phyloP scores from a whole-genome alignment of 2,113 vertebrate species.

The Cololabis saira region DNA sequence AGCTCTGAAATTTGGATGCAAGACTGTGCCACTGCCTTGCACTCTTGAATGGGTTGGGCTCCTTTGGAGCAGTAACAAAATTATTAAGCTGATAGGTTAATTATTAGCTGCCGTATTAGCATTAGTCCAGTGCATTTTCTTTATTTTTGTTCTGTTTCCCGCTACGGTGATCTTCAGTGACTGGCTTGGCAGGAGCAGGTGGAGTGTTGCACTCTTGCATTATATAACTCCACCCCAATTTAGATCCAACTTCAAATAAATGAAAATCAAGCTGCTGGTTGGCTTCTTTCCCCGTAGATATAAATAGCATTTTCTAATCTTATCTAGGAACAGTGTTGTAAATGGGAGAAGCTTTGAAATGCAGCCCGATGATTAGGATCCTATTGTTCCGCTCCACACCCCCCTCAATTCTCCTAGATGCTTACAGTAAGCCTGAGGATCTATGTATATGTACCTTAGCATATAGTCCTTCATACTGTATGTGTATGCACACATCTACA shows the following conservation, averaged over 20 bases:
- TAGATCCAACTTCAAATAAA: slow-evolving; percentile 82
- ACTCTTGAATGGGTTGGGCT: slow-evolving; percentile 41
- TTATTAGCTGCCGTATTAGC: slow-evolving; percentile 56
- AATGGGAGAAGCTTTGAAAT: slow-evolving; percentile 79
- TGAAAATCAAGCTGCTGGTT: slow-evolving; percentile 74
- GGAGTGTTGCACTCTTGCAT: slow-evolving; percentile 67
- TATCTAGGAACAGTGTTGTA: slow-evolving; percentile 80
- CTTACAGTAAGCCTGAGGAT: slow-evolving; percentile 78
- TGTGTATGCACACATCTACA: slow-evolving; percentile 57
- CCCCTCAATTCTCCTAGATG: slow-evolving; percentile 74
- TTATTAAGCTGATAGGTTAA: slow-evolving; percentile 54
- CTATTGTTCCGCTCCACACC: slow-evolving; percentile 77
- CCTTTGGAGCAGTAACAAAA: slow-evolving; percentile 37
- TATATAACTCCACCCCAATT: slow-evolving; percentile 79
- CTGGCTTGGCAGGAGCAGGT: slow-evolving; percentile 63
- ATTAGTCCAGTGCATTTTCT: slow-evolving; percentile 26
- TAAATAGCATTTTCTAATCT: slow-evolving; percentile 81
- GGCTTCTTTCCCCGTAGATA: slow-evolving; percentile 70
- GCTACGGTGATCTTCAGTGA: slow-evolving; percentile 33
- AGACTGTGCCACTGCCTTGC: slow-evolving; percentile 39
- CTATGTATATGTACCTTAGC: slow-evolving; percentile 57
- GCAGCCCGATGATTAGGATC: slow-evolving; percentile 79
- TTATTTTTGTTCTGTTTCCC: slow-evolving; percentile 11
- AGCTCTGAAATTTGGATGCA: slow-evolving; percentile 48
- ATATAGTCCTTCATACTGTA: slow-evolving; percentile 35